These are phyloP conservation scores for Notarius lentiginosus DNA, from an alignment of 2,113 vertebrate species.

Conservation along the genomic window DNA sequence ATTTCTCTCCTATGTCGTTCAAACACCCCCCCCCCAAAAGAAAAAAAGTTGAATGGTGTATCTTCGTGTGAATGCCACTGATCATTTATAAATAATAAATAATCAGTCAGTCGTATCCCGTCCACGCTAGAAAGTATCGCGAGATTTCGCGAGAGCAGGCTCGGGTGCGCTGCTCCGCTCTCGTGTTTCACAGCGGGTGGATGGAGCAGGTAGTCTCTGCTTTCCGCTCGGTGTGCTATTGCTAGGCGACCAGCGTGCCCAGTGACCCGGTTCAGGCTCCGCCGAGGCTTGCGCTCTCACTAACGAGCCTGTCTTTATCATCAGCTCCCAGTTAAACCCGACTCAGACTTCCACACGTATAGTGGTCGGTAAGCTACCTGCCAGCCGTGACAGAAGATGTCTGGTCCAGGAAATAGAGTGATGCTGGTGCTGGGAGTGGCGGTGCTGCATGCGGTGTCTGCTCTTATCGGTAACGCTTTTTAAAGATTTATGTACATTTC, in stretches of 20 bases:
- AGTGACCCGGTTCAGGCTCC: conserved; percentile 42
- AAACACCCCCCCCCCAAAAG: too few relatives aligned
- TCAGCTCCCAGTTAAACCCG: neutral
- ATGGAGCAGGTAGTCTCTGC: conserved; percentile 38
- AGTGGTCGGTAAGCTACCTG: neutral
- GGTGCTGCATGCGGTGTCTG: conserved; percentile 70
- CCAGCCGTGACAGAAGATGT: conserved; percentile 44
- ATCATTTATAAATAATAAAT: neutral
- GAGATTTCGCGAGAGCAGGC: conserved; percentile 38
- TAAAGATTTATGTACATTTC: neutral
- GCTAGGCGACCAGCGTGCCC: conserved; percentile 38
- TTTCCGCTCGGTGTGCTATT: conserved; percentile 25
- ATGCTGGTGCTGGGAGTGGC: conserved; percentile 64
- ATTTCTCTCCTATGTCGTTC: too few relatives aligned
- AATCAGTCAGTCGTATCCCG: neutral
- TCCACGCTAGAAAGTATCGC: conserved; percentile 38
- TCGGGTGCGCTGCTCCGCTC: conserved; percentile 8
- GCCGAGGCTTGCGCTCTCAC: conserved; percentile 24
- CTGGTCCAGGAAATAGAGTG: conserved; percentile 42
- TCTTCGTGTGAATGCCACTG: neutral
- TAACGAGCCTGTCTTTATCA: conserved; percentile 15
- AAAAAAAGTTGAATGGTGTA: neutral
- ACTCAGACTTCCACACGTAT: neutral
- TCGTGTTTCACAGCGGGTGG: conserved; percentile 38
- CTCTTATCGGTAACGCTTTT: conserved; percentile 71